Evolutionary conservation across 1,140 invertebrate species (phyloP).

Genomic region (Drosophila punjabiensis): DNA sequence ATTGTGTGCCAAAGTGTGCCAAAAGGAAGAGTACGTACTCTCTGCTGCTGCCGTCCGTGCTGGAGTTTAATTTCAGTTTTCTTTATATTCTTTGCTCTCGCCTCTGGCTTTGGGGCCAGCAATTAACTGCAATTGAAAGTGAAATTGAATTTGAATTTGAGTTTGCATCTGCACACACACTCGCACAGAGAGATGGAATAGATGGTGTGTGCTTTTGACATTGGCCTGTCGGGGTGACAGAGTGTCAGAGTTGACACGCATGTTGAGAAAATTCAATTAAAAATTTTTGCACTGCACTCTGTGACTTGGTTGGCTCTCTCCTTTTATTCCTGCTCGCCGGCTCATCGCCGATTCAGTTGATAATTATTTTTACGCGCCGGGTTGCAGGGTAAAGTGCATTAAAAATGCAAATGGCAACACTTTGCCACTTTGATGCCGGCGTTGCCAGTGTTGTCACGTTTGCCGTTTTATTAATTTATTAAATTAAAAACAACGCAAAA

Average conservation of each 20-base stretch:
- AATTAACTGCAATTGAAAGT: constrained; percentile 76
- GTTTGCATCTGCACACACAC: not conserved
- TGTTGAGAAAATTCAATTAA: constrained; percentile 76
- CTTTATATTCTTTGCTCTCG: not conserved
- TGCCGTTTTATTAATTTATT: constrained; percentile 83
- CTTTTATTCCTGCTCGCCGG: constrained; percentile 36
- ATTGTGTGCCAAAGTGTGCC: constrained; percentile 77
- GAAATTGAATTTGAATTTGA: constrained; percentile 54
- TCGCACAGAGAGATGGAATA: constrained; percentile 6
- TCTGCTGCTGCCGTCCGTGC: constrained; percentile 64
- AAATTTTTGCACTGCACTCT: constrained; percentile 32
- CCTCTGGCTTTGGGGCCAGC: constrained; percentile 28
- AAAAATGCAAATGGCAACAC: constrained; percentile 84
- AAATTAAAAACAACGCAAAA: constrained; percentile 74
- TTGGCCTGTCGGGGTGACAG: constrained; percentile 18
- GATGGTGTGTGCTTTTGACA: constrained; percentile 35
- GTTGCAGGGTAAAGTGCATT: constrained; percentile 72
- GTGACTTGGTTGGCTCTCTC: not conserved
- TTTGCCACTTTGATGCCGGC: constrained; percentile 79
- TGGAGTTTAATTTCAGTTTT: constrained; percentile 42
- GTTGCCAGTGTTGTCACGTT: constrained; percentile 78
- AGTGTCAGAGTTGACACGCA: constrained; percentile 71
- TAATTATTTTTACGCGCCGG: constrained; percentile 81
- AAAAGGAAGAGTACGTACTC: constrained; percentile 73
- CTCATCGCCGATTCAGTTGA: constrained; percentile 82